A percentile compares a stretch with the other conserved stretches of the same genome.
Conservation (phyloP, 2,888 invertebrate genomes). For the Cantharis rustica region DNA sequence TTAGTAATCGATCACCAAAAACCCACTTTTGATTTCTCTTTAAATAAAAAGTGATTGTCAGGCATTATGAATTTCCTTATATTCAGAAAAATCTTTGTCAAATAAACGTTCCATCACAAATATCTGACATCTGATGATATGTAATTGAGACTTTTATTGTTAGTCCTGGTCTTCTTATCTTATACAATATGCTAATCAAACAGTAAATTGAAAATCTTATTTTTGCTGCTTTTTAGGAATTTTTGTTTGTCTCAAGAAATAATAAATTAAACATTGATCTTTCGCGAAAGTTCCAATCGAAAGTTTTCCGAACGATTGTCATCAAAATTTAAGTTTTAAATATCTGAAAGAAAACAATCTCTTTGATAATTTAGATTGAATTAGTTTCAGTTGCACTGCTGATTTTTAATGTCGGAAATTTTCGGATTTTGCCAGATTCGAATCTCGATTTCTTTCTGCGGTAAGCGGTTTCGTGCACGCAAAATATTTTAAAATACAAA, state of each 20-base stretch:
- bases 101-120: slow-evolving; percentile 28
- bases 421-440: not conserved
- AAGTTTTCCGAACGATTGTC: not conserved
- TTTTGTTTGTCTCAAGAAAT: not conserved
- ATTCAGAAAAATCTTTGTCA: slow-evolving; percentile 20
- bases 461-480: not conserved
- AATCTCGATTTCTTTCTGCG: not conserved
- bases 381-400: not conserved
- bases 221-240: not conserved
- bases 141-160: slow-evolving; percentile 29
- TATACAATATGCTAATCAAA: not conserved
- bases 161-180: slow-evolving; percentile 13
- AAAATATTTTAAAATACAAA: not conserved
- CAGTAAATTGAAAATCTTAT: not conserved
- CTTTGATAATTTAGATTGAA: not conserved
- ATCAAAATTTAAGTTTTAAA: not conserved
- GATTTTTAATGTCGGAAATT: not conserved
- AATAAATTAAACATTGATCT: not conserved
- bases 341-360: not conserved
- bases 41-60: slow-evolving; percentile 25
- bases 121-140: slow-evolving; percentile 27
- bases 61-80: slow-evolving; percentile 24
- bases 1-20: slow-evolving; percentile 27
- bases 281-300: not conserved
- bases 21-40: slow-evolving; percentile 22